Base-by-base conservation (phyloP, 2,888 invertebrate species). In the Ennomos fuscantarius region DNA sequence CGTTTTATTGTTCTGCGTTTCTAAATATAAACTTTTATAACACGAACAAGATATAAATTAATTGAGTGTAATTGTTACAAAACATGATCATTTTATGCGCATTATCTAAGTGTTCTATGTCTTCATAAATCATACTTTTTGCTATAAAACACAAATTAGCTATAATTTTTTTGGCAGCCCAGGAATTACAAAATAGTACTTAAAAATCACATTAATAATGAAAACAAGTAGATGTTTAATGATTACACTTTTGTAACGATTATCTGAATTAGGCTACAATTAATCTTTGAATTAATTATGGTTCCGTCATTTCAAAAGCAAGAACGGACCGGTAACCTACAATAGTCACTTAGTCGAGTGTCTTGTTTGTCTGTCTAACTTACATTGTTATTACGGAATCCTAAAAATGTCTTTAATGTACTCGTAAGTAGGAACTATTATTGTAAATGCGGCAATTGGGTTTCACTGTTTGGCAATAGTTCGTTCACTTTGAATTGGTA, bases 21-120 rank as follows among this genome's bases (percentile, higher is more conserved):
- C 68, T 73, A 69, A 72, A 76, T 72, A 69, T 74, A 72, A 55
- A 47, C 63, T 55, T 72, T 67, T 63, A 66, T 66, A 61, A 55
- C 68, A 53, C 65, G 61, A 62, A 35, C 49, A 37, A 53, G 56
- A 66, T 57, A 68, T 74, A 68, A 69, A 73, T 71, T 70, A 60
- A 73, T 75, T 66, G 65, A 66, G 60, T 66, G 48, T 70, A 74
- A 77, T 76, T 77, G 67, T 56, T 68, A 63, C 66, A 68, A 65
- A 65, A 62, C 67, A 51, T 70, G 65, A 48, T 58, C 56, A 66
- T 72, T 24, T 66, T 61, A 60, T 49, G 66, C 53, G 54, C 40
- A 41, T 49, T 63, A 50, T 49, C 45, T 54, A 46, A 24, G 24
- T 24, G 24, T 24, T 53, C 15, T 40, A 9, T 36, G 34, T n/a